Base-by-base conservation (phyloP, 2,797 vertebrate species). In the Tangara arthus region DNA sequence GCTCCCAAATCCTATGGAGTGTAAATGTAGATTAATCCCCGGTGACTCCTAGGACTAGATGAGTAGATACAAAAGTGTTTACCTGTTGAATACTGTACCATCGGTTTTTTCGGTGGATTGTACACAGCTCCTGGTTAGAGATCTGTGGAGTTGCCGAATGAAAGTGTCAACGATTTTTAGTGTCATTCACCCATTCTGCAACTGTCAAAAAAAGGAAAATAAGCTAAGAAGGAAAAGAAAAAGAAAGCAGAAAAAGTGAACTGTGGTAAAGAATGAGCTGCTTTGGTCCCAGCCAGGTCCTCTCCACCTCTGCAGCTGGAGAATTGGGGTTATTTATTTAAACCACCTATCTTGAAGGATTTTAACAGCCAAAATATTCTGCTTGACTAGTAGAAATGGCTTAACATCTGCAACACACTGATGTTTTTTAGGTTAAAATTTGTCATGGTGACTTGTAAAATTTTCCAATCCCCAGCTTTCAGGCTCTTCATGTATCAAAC, bases 131-230 rank as follows among this genome's bases (percentile, higher is more conserved):
- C 53, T 77, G 24, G 26, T 57, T 65, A 57, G 46, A 83, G n/a
- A 24, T 53, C 19, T 56, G 41, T 57, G 15, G 15, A 68, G 18
- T 0, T 87, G 52, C 10, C 0, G 0, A 52, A 44, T 28, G 11
- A 12, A 75, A 56, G 5, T 3, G 0, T 88, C 64, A 35, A 0
- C 56, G 5, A 27, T 60, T 69, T 42, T 47, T 37, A 22, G 8
- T 23, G 44, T 49, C 9, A 7, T 56, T 89, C 14, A 35, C 34
- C 72, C 52, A 2, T 83, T 92, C 93, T 88, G 37, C 94, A 76
- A 86, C 34, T 44, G 28, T 82, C 55, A 30, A 53, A 57, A 77
- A 77, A 70, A 23, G 6, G 2, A 12, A 68, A 60, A 69, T 37
- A 63, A 35, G 1, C 27, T 68, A 34, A 17, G 2, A 37, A 12